phyloP scores from a whole-genome alignment of 1,140 invertebrate species.

The Coboldia fuscipes region DNA sequence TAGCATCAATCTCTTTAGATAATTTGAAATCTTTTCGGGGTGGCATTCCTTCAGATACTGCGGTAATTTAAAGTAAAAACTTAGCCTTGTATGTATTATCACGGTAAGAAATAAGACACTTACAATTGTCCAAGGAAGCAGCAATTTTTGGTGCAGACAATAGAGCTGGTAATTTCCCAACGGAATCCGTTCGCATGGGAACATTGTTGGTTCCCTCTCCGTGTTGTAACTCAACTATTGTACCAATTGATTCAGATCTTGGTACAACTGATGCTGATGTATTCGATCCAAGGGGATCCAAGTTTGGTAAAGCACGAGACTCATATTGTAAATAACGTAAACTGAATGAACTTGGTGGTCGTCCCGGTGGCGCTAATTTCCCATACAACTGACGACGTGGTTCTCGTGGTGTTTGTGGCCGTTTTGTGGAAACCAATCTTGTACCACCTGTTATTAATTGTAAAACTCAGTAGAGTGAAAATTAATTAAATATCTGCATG shows the following conservation, averaged over 20 bases:
- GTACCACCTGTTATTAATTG: slow-evolving; percentile 17
- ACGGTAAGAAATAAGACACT: slow-evolving; percentile 1
- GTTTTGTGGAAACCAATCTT: slow-evolving; percentile 39
- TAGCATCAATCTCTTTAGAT: too few species aligned
- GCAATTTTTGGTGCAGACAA: slow-evolving; percentile 1
- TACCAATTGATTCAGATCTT: slow-evolving; percentile 3
- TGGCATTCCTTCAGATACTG: not conserved
- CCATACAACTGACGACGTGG: slow-evolving; percentile 48
- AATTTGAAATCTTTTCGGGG: not conserved
- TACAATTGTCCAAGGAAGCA: slow-evolving; percentile 2
- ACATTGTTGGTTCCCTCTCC: not conserved
- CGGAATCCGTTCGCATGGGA: not conserved
- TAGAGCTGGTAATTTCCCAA: slow-evolving; percentile 2
- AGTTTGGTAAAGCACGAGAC: slow-evolving; percentile 5
- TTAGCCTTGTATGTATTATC: not conserved
- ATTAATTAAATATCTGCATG: too few species aligned
- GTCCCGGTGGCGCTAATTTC: slow-evolving; percentile 26
- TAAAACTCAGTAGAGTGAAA: too few species aligned
- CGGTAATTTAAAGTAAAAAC: not conserved
- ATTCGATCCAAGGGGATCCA: too few species aligned
- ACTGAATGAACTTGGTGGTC: slow-evolving; percentile 54
- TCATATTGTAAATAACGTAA: slow-evolving; percentile 21
- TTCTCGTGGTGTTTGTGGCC: slow-evolving; percentile 61
- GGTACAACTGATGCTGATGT: not conserved
- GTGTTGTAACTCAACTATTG: not conserved